phyloP scores from a whole-genome alignment of 1,140 invertebrate genomes.

The Laupala kohalensis region DNA sequence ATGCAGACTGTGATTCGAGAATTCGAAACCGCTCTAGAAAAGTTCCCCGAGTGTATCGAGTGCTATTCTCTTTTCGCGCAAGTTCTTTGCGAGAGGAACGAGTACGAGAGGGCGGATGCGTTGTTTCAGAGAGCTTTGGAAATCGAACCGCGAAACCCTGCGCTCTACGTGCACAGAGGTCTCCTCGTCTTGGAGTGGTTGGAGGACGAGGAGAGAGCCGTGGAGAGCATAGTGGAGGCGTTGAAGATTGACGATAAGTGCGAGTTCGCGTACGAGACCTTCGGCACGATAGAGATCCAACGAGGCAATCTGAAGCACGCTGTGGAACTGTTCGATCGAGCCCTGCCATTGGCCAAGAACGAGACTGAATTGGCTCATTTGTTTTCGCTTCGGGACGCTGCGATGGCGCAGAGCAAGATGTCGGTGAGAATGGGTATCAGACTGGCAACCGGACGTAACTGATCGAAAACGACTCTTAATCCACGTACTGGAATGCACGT shows the following conservation, averaged over 20 bases:
- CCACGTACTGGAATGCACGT: too few species aligned
- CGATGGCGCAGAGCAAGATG: slow-evolving; percentile 70
- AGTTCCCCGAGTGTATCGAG: slow-evolving; percentile 73
- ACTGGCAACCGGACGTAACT: too few species aligned
- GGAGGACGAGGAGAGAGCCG: slow-evolving; percentile 62
- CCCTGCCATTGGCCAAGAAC: slow-evolving; percentile 71
- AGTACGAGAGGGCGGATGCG: slow-evolving; percentile 67
- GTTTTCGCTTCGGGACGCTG: slow-evolving; percentile 71
- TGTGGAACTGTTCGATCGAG: slow-evolving; percentile 76
- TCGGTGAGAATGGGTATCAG: slow-evolving; percentile 57
- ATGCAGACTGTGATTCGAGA: slow-evolving; percentile 46
- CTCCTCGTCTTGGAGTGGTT: slow-evolving; percentile 70
- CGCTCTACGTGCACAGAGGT: slow-evolving; percentile 72
- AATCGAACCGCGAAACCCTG: slow-evolving; percentile 74
- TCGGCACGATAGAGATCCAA: slow-evolving; percentile 88
- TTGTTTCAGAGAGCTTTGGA: slow-evolving; percentile 71
- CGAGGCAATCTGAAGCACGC: slow-evolving; percentile 71
- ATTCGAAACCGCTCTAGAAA: slow-evolving; percentile 60
- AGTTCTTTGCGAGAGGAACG: slow-evolving; percentile 62
- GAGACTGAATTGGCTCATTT: slow-evolving; percentile 78
- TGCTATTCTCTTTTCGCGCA: slow-evolving; percentile 71
- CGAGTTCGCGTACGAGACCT: slow-evolving; percentile 87
- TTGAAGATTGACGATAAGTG: slow-evolving; percentile 81
- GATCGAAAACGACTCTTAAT: too few species aligned
- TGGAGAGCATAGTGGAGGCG: slow-evolving; percentile 65